Base-by-base conservation (phyloP, 2,797 vertebrate genomes). In the Rhinogobio ventralis region DNA sequence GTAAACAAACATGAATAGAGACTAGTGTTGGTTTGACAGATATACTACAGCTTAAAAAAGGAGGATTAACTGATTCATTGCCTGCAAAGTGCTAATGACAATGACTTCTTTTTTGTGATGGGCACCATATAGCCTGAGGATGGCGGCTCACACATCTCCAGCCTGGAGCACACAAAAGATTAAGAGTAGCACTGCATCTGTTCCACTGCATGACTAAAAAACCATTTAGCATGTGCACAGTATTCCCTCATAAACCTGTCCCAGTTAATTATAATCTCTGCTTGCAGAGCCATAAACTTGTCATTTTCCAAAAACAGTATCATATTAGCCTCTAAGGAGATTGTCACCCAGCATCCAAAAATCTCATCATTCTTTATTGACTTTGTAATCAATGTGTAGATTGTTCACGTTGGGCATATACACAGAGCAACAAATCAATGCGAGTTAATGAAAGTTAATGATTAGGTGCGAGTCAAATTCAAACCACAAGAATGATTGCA, bases 361-460 rank as follows among this genome's bases (percentile, higher is more conserved):
- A 77, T 49, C 49, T 78, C 66, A 84, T 71, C 9, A 71, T 46
- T 84, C 66, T 60, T 71, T 71, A 78, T 36, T 36, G 82, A 84
- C 82, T 78, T 68, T 45, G 20, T 57, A 36, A 78, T 78, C 39
- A 84, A 69, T 78, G 75, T 71, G 74, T 33, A 69, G 36, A 84
- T 71, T 60, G 74, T 78, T 69, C 49, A 45, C 14, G 5, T 49
- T 49, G 39, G 36, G 20, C 36, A 84, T 39, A 13, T 57, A 77
- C 28, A 42, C 11, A 23, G 19, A 77, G 39, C 20, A 71, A 46
- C 74, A 30, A 77, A 78, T 84, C 82, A 78, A 84, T 84, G 51
- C 5, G 11, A 57, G 82, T 77, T 84, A 77, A 84, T 69, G 64
- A 84, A 84, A 84, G 66, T 84, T 84, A 84, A 84, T 60, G 51